Evolutionary conservation across 35 echinoderm and acorn worm species (phyloP), one percentile per base, ranked within the genome.

Genomic region (Apostichopus japonicus): DNA sequence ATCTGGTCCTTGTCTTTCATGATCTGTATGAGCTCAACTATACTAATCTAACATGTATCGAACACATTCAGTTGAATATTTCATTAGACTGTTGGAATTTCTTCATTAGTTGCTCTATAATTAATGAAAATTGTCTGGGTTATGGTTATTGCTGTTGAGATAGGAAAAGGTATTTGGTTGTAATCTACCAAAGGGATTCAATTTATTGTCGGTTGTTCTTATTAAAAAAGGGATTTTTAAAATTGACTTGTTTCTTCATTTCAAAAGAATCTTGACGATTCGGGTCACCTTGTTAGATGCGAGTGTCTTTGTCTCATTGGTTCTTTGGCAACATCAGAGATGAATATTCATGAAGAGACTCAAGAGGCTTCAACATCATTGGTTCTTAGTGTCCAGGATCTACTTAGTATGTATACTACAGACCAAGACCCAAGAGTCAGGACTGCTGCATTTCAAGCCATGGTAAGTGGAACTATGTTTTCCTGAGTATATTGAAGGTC

Each of bases 401-500:
- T 98, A 8, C 81, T 98, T 17, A 86, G 93, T 71, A 93, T 90
- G 54, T 98, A 93, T 58, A 94, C 93, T 10, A 90, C 71, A 65
- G 97, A 98, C 62, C 93, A 93, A 83, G 97, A 98, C 61, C 95
- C 97, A 90, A 77, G 97, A 70, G 97, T 98, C 59, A 94, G 97
- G 55, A 89, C 86, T 67, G 93, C 90, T 77, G 95, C 97, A 25
- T 96, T 96, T 71, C 71, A 94, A 78, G 73, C 97, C 61, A 96
- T 96, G 97, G 97, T 96, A 71, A 92, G 93, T 73, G 54, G 4
- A 82, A 15, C 0, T 52, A 6, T 11, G 6, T 56, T 56, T 54
- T 16, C 10, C 8, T 82, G n/a, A 5, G 13, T 61, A 61, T 5
- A 2, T 13, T 61, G 1, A 61, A 61, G 13, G 57, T 61, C 57